Conservation (phyloP, 2,113 vertebrate genomes). For the Lucifuga dentata region DNA sequence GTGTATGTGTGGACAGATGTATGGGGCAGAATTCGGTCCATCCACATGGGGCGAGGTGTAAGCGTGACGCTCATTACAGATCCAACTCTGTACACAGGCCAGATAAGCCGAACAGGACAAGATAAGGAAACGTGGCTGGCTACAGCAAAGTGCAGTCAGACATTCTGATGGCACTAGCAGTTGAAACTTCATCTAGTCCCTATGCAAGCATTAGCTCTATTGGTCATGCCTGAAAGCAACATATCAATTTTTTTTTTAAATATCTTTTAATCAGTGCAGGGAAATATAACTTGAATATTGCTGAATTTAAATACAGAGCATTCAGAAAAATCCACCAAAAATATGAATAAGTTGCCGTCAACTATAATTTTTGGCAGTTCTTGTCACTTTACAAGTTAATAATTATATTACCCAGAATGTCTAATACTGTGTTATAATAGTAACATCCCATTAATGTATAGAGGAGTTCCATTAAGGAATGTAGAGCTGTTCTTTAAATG, state of each 20-base stretch:
- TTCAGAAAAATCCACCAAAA: neutral
- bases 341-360: neutral
- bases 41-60: conserved; percentile 82
- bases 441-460: neutral
- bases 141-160: conserved; percentile 62
- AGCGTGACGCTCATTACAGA: conserved; percentile 71
- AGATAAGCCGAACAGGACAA: conserved; percentile 84
- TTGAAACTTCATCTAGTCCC: conserved; percentile 39
- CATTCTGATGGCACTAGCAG: conserved; percentile 61
- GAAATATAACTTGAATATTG: neutral
- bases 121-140: conserved; percentile 75
- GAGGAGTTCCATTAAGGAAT: neutral
- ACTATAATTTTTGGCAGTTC: neutral
- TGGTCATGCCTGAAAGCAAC: conserved; percentile 23
- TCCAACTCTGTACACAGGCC: conserved; percentile 75
- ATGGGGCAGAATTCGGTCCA: conserved; percentile 84
- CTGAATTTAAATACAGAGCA: neutral
- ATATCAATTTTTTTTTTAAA: conserved; percentile 6
- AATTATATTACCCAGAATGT: neutral
- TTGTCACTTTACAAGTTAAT: neutral
- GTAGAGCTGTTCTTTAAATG: neutral
- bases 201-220: conserved; percentile 34
- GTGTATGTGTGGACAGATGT: conserved; percentile 77
- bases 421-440: neutral
- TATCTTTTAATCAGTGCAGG: conserved; percentile 11